Base-by-base conservation (phyloP, 1,140 invertebrate genomes). In the Psix sp. region DNA sequence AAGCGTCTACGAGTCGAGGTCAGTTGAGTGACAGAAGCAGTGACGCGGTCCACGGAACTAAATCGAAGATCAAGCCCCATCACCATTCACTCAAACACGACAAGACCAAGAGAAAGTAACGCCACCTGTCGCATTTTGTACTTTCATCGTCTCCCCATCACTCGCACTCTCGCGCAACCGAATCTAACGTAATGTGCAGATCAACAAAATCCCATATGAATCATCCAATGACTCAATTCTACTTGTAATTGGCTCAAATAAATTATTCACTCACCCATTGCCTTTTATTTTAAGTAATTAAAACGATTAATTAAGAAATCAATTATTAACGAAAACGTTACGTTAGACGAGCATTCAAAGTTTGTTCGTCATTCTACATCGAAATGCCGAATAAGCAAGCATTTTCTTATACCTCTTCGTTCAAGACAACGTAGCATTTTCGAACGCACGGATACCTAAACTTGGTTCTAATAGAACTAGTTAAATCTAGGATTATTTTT, bases 81-180 rank as follows among this genome's bases (percentile, higher is more conserved):
- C 82, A 84, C 72, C 82, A 80, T 78, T 66, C 80, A 74, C 74
- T 54, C 33, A 86, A 86, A 77, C 77, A 83, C 65, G 84, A 86
- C 76, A 87, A 84, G 70, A 83, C 51, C 80, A 87, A 86, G 77
- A 80, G 81, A 80, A 86, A 86, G 80, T 86, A 82, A 81, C 31
- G 35, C 48, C 43, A 51, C 29, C 56, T 33, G 36, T 56, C 48
- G 24, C 24, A 20, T 11, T 18, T 29, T 13, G 10, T 49, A 5
- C 13, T 10, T 15, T 26, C n/a, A n/a, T n/a, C n/a, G n/a, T n/a
- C n/a, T n/a, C n/a, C n/a, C n/a, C n/a, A n/a, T n/a, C n/a, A n/a
- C n/a, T n/a, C n/a, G n/a, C 29, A 15, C 13, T 24, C n/a, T 36
- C 24, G 11, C 3, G 36, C 35, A 36, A 42, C 14, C 5, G n/a